Evolutionary conservation across 2,888 invertebrate species (phyloP), one percentile per base, ranked within the genome.

Genomic region (Agriopis marginaria): DNA sequence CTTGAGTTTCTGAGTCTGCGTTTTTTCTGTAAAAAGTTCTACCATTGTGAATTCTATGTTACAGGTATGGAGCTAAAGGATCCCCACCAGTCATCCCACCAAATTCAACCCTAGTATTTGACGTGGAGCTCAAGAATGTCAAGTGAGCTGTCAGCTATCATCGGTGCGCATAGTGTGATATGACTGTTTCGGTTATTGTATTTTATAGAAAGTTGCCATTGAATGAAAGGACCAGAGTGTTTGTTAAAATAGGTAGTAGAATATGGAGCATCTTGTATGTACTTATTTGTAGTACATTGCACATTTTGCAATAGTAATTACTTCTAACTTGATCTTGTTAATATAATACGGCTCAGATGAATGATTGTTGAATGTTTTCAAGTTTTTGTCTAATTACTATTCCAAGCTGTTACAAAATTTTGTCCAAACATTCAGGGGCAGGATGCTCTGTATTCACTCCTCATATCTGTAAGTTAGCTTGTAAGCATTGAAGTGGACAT

Each of bases 41-140:
- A 32, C 32, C 32, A 32, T 4, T 32, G 17, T 23, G 32, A 32
- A 49, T 49, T 49, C 7, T 49, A 1, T 14, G 42, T 17, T 14
- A 42, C 91, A 97, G 97, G 71, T 97, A 97, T 81, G 97, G 97
- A 66, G 93, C 95, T 39, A 97, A 96, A 88, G 98, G 98, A 51
- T 96, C 96, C 0, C 97, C 97, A 0, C 98, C 98, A 82, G 96
- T 96, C 0, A 98, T 99, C 88, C 99, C 99, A 71, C 96, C 97
- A 53, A 98, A 98, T 88, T 96, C 97, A 58, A 97, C 97, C 11
- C 94, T 99, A 76, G 95, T 97, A 11, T 99, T 99, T 87, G 98
- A 98, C 80, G 97, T 99, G 53, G 98, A 99, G 92, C 93, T 99
- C 68, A 98, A 97, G 88, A 96, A 96, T 86, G 96, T 98, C 74